phyloP scores from a whole-genome alignment of 2,888 invertebrate species.

The Plagiodera versicolora region DNA sequence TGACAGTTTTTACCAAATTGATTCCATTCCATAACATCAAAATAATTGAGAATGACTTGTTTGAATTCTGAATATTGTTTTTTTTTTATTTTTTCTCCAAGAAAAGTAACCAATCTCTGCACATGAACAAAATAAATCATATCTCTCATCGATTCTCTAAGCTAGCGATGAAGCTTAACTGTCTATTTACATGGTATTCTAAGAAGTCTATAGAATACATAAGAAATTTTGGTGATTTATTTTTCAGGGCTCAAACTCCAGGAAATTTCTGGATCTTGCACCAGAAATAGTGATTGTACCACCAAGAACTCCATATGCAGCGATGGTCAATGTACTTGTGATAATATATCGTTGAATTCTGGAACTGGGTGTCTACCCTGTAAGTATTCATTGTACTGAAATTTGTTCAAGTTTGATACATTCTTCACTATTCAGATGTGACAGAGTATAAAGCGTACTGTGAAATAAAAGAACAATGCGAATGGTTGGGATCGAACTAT shows the following conservation, averaged over 20 bases:
- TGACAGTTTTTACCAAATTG: too few species aligned
- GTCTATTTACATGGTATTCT: too few species aligned
- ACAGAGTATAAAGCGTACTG: constrained; percentile 37
- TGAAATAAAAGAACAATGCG: constrained; percentile 32
- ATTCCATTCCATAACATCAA: too few species aligned
- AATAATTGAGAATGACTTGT: too few species aligned
- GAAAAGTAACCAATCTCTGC: too few species aligned
- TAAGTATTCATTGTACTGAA: constrained; percentile 8
- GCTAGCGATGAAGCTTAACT: too few species aligned
- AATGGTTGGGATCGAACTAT: constrained; percentile 36
- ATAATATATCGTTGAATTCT: constrained; percentile 10
- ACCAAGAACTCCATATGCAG: constrained; percentile 14
- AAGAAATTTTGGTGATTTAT: background rate
- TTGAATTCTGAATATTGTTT: too few species aligned
- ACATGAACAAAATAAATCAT: too few species aligned
- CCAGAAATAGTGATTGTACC: background rate
- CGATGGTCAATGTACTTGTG: constrained; percentile 15
- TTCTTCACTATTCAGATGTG: constrained; percentile 29
- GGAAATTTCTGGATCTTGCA: background rate
- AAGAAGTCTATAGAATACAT: too few species aligned
- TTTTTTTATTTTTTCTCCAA: too few species aligned
- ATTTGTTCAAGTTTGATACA: background rate
- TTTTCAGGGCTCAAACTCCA: background rate
- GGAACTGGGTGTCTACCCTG: constrained; percentile 15
- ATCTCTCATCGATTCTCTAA: too few species aligned